These are phyloP conservation scores for Eurytoma adleriae DNA, from an alignment of 2,888 invertebrate species.

Conservation along the genomic window DNA sequence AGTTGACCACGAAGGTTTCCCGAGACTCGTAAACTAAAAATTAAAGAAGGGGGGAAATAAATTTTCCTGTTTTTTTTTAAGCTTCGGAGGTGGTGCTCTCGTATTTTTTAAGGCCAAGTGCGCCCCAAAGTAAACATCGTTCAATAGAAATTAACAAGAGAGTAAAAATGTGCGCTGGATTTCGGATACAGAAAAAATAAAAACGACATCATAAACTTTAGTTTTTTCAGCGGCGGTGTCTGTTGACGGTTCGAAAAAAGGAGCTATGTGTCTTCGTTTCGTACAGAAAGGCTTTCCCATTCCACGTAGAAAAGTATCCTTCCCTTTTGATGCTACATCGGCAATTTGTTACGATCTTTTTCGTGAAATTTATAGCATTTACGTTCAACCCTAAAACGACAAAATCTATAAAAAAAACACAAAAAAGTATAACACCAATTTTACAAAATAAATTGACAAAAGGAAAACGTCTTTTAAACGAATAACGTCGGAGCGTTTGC, in stretches of 20 bases:
- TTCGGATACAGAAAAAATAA: slow-evolving; percentile 2
- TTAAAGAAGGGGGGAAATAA: slow-evolving; percentile 33
- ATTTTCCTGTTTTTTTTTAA: slow-evolving; percentile 20
- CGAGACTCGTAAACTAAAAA: slow-evolving; percentile 30
- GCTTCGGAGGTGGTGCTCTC: not conserved
- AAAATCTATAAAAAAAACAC: not conserved
- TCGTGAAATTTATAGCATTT: not conserved
- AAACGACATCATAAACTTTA: slow-evolving; percentile 32
- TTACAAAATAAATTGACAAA: no score
- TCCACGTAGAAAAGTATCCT: no score
- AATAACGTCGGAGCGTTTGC: no score
- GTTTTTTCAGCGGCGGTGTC: slow-evolving; percentile 12
- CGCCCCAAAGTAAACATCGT: slow-evolving; percentile 40
- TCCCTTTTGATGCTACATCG: no score
- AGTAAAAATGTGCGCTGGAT: slow-evolving; percentile 29
- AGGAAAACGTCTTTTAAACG: no score
- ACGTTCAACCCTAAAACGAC: not conserved
- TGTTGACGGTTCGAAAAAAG: slow-evolving; percentile 20
- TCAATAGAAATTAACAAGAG: slow-evolving; percentile 45
- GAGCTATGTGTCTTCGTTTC: not conserved
- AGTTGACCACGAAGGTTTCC: slow-evolving; percentile 15
- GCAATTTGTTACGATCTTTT: not conserved
- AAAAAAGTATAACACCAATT: not conserved
- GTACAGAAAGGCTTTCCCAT: not conserved
- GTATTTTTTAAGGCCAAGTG: slow-evolving; percentile 27